A percentile compares a stretch with the other conserved stretches of the same genome.
Evolutionary conservation across 2,888 invertebrate species (phyloP).

Genomic region (Tinea pellionella): DNA sequence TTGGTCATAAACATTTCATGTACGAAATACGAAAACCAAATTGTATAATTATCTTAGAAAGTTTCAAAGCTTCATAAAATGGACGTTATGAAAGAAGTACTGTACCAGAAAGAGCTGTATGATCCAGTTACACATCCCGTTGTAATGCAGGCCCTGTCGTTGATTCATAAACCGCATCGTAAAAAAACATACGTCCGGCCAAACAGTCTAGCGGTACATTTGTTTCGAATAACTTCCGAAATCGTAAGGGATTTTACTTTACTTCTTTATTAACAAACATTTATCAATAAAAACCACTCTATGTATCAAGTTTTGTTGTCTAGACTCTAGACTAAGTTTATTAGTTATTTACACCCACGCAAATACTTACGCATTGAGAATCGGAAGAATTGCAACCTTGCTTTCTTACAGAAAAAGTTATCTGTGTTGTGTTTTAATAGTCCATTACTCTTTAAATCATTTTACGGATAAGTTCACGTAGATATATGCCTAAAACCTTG

Average conservation of each 20-base stretch:
- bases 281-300: too few relatives aligned
- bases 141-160: conserved; percentile 42
- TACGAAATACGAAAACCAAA: not conserved
- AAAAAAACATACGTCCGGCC: conserved; percentile 41
- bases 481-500: not conserved
- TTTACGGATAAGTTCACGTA: not conserved
- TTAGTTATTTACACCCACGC: not conserved
- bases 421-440: not conserved
- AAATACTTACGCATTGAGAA: not conserved
- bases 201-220: conserved; percentile 22
- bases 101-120: conserved; percentile 17
- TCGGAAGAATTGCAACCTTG: not conserved
- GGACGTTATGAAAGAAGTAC: not conserved
- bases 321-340: not conserved
- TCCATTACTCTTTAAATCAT: too few relatives aligned
- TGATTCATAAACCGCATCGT: conserved; percentile 45
- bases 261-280: too few relatives aligned
- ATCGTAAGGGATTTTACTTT: too few relatives aligned
- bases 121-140: conserved; percentile 35
- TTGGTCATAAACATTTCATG: not conserved
- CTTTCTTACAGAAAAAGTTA: not conserved
- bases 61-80: not conserved
- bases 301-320: too few relatives aligned
- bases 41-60: not conserved
- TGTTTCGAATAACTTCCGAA: too few relatives aligned